phyloP scores from a whole-genome alignment of 2,888 invertebrate genomes.

The Chloroclysta siterata region DNA sequence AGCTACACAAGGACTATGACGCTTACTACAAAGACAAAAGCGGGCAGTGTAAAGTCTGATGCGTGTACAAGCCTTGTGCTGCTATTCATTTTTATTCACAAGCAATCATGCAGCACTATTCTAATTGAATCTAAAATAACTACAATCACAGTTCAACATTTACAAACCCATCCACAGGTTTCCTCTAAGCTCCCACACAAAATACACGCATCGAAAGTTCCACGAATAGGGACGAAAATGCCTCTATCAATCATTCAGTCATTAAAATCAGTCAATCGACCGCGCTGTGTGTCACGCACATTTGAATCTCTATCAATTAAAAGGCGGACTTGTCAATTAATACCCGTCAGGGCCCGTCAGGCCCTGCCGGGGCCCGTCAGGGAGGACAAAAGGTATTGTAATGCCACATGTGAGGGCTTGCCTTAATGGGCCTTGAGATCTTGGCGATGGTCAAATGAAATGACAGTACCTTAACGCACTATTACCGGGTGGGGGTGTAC shows the following conservation, averaged over 20 bases:
- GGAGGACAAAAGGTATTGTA: constrained; percentile 39
- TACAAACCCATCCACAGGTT: neutral
- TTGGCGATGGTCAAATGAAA: constrained; percentile 28
- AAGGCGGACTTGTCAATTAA: constrained; percentile 66
- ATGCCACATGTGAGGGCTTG: constrained; percentile 63
- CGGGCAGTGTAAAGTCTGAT: too few species aligned
- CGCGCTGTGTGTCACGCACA: constrained; percentile 44
- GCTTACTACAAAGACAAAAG: too few species aligned
- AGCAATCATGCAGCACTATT: neutral
- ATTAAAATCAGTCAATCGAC: constrained; percentile 33
- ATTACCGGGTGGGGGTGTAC: too few species aligned
- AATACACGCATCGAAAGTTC: constrained; percentile 20
- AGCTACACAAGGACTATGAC: too few species aligned
- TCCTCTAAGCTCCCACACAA: neutral
- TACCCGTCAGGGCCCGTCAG: constrained; percentile 51
- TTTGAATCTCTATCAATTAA: constrained; percentile 54
- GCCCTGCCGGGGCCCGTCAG: constrained; percentile 35
- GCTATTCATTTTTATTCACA: too few species aligned
- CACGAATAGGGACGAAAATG: constrained; percentile 1
- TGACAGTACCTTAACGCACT: too few species aligned
- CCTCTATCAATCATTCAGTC: constrained; percentile 46
- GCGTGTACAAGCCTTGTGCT: too few species aligned
- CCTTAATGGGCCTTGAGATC: constrained; percentile 65
- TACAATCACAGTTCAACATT: neutral
- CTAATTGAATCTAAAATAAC: neutral